Conservation (phyloP, 2,888 invertebrate species). For the Oegoconia quadripuncta region DNA sequence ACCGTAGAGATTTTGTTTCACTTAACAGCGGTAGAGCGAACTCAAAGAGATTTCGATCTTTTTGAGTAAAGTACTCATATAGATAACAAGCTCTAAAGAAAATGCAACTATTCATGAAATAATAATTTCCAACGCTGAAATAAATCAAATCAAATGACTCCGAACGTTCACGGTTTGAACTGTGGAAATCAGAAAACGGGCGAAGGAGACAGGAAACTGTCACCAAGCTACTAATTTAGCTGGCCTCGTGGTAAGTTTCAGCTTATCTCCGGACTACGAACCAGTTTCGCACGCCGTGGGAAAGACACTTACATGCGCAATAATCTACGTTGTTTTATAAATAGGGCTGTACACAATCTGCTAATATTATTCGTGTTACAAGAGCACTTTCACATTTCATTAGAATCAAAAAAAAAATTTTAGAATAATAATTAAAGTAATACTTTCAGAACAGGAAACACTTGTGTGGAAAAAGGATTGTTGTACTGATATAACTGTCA, state of each 20-base stretch:
- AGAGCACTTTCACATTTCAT: conserved; percentile 29
- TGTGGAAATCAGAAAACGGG: conserved; percentile 41
- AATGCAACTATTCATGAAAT: neutral
- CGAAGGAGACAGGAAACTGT: conserved; percentile 68
- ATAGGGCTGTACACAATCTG: conserved; percentile 49
- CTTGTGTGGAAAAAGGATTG: too few relatives aligned
- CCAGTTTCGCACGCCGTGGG: conserved; percentile 76
- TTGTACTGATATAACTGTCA: too few relatives aligned
- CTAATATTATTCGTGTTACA: conserved; percentile 7
- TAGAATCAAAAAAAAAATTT: conserved; percentile 1
- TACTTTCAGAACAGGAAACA: too few relatives aligned
- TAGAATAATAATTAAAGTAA: too few relatives aligned
- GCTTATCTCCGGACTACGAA: conserved; percentile 63
- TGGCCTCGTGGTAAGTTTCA: conserved; percentile 63
- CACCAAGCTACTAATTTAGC: conserved; percentile 69
- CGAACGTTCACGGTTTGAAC: conserved; percentile 23
- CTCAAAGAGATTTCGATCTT: neutral
- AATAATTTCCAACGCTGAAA: conserved; percentile 1
- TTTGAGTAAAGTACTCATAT: neutral
- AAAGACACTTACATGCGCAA: conserved; percentile 65
- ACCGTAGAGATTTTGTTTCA: neutral
- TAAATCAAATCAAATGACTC: conserved; percentile 15
- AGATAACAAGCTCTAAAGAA: neutral
- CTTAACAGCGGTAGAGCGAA: neutral
- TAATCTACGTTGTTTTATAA: conserved; percentile 64